A percentile compares a stretch with the other conserved stretches of the same genome.
phyloP scores from a whole-genome alignment of 30 jellyfish, hydroid and myxozoan species.

The Cassiopea andromeda region DNA sequence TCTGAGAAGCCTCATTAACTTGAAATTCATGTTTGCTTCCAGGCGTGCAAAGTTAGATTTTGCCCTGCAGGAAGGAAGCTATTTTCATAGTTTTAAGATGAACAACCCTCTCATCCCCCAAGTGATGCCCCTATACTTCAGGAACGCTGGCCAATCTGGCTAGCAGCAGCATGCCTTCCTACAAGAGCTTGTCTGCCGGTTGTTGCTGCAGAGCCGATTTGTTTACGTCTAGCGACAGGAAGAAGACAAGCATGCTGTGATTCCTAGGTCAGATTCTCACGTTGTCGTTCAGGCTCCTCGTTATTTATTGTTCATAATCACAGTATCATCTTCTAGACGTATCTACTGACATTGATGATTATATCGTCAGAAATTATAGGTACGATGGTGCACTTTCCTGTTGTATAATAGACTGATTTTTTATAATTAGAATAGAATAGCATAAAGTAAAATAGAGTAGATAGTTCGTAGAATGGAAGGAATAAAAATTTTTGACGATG shows the following conservation, averaged over 20 bases:
- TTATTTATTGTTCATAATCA: slow-evolving; percentile 1
- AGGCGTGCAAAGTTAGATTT: too few species aligned
- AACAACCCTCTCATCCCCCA: too few species aligned
- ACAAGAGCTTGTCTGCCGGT: background rate
- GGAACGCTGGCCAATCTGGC: too few species aligned
- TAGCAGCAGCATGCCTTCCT: background rate
- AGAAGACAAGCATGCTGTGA: slow-evolving; percentile 3
- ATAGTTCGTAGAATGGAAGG: too few species aligned
- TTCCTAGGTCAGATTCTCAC: slow-evolving; percentile 34
- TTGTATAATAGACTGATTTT: background rate
- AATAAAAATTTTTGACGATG: too few species aligned
- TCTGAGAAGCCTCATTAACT: too few species aligned
- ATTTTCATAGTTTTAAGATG: too few species aligned
- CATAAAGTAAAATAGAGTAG: too few species aligned
- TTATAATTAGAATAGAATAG: too few species aligned
- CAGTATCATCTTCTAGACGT: background rate
- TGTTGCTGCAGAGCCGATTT: background rate
- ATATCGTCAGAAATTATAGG: background rate
- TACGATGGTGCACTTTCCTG: background rate
- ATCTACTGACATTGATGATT: background rate
- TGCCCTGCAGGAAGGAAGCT: too few species aligned
- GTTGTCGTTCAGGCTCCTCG: slow-evolving; percentile 22
- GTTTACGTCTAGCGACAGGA: background rate
- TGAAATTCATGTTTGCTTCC: too few species aligned
- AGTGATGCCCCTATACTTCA: too few species aligned